Evolutionary conservation across 2,888 invertebrate genomes (phyloP).

Genomic region (Leucophenga maculata): DNA sequence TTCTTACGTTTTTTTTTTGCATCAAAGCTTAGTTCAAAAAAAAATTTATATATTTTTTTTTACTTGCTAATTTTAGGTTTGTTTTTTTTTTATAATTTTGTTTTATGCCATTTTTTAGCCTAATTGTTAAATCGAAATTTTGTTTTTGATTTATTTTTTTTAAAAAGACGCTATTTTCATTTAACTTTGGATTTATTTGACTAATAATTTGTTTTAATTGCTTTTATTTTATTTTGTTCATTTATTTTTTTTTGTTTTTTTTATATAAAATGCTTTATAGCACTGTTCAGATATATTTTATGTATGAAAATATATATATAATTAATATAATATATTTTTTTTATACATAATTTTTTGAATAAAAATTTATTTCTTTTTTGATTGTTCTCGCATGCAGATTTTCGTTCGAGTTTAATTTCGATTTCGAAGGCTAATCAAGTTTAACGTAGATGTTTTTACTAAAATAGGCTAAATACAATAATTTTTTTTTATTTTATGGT

Average conservation of each 20-base stretch:
- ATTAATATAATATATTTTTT: slow-evolving; percentile 14
- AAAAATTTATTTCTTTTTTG: slow-evolving; percentile 67
- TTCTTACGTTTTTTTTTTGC: slow-evolving; percentile 35
- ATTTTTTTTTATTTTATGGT: background rate
- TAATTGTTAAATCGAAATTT: slow-evolving; percentile 14
- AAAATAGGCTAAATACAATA: background rate
- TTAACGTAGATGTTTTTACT: slow-evolving; percentile 22
- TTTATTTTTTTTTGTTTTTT: slow-evolving; percentile 21
- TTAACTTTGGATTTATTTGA: slow-evolving; percentile 62
- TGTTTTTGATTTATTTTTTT: slow-evolving; percentile 46
- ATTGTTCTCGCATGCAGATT: slow-evolving; percentile 49
- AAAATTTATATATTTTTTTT: slow-evolving; percentile 34
- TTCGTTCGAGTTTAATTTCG: slow-evolving; percentile 14
- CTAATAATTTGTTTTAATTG: slow-evolving; percentile 35
- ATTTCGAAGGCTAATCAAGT: slow-evolving; percentile 10
- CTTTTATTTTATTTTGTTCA: background rate
- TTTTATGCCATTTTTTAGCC: slow-evolving; percentile 28
- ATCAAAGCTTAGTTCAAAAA: slow-evolving; percentile 26
- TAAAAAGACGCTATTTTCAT: slow-evolving; percentile 49
- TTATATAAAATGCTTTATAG: slow-evolving; percentile 2
- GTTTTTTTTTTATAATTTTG: slow-evolving; percentile 37
- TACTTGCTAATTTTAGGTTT: slow-evolving; percentile 30
- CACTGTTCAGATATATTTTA: too few species aligned
- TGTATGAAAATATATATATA: too few species aligned
- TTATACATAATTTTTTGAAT: slow-evolving; percentile 44